Base-by-base conservation (phyloP, 2,888 invertebrate genomes). In the Heteropelma amictum region DNA sequence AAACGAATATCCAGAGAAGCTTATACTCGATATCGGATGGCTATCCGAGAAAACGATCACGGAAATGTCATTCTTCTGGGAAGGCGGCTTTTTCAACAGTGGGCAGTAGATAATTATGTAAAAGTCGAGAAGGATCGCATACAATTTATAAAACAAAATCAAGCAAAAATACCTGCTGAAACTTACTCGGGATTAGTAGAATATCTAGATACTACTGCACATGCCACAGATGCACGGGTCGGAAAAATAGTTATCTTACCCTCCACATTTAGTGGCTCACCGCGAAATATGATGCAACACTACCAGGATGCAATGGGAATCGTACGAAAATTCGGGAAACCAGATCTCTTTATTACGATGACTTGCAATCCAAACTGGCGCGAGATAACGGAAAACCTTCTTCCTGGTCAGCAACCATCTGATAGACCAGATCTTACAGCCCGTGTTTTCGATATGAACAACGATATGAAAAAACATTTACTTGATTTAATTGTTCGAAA, bases 231-330 rank as follows among this genome's bases (percentile, higher is more conserved):
- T n/a, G n/a, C n/a, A n/a, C n/a, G n/a, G n/a, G n/a, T n/a, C n/a
- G n/a, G n/a, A n/a, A n/a, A n/a, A n/a, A n/a, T n/a, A n/a, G n/a
- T n/a, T n/a, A n/a, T n/a, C n/a, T n/a, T n/a, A n/a, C n/a, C n/a
- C n/a, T n/a, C 86, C 6, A 80, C 85, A 21, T 89, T 87, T 74
- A 68, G 73, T 12, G 86, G 87, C 6, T 78, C 84, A 26, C 87
- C 87, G 3, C 77, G 88, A 17, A 79, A 82, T 51, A 84, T 87
- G 85, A 75, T 83, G 28, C 84, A 89, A 80, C 80, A 83, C 30
- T 88, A 85, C 77, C 87, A 90, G 75, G 89, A 90, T 83, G 86
- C 88, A 0, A 90, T 90, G 89, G 80, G 88, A 8, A 86, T 89
- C 53, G 89, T 90, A 3, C 30, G 83, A 35, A 85, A 86, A 72